Percentiles rank a stretch among this genome's conserved stretches.
Conservation (phyloP, 2,888 invertebrate species). For the Platypus cylindrus region DNA sequence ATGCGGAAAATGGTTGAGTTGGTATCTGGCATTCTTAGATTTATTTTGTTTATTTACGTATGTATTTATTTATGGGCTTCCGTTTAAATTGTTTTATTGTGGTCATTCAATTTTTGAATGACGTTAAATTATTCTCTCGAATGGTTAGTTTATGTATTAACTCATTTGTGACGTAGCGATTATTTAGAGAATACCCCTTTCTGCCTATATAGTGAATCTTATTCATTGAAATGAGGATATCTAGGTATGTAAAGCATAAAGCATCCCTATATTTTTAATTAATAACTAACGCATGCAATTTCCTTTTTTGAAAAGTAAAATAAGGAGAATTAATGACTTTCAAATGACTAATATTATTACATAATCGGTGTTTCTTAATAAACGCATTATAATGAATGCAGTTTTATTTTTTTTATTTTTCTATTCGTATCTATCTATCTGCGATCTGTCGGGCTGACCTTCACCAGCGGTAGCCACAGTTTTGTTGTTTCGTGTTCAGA, state of each 20-base stretch:
- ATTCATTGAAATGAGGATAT: too few relatives aligned
- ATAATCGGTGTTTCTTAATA: conserved; percentile 26
- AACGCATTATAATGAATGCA: conserved; percentile 28
- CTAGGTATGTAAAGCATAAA: too few relatives aligned
- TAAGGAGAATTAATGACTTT: too few relatives aligned
- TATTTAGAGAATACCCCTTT: conserved; percentile 1
- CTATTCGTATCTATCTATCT: too few relatives aligned
- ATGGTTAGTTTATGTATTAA: conserved; percentile 2
- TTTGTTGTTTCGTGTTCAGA: conserved; percentile 22
- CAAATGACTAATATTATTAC: conserved; percentile 25
- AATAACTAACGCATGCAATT: too few relatives aligned
- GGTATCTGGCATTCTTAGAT: neutral
- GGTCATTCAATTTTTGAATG: conserved; percentile 1
- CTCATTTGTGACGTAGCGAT: conserved; percentile 4
- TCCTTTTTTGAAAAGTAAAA: too few relatives aligned
- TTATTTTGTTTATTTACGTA: too few relatives aligned
- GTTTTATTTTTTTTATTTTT: conserved; percentile 22
- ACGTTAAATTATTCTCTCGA: conserved; percentile 2
- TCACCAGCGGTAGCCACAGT: conserved; percentile 22
- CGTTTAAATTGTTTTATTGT: neutral
- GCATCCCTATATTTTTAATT: too few relatives aligned
- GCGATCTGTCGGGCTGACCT: conserved; percentile 26
- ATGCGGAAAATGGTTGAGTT: neutral
- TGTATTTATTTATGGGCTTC: conserved; percentile 2
- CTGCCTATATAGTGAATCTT: too few relatives aligned